Conservation (phyloP, 2,113 vertebrate species). For the Trichechus manatus region DNA sequence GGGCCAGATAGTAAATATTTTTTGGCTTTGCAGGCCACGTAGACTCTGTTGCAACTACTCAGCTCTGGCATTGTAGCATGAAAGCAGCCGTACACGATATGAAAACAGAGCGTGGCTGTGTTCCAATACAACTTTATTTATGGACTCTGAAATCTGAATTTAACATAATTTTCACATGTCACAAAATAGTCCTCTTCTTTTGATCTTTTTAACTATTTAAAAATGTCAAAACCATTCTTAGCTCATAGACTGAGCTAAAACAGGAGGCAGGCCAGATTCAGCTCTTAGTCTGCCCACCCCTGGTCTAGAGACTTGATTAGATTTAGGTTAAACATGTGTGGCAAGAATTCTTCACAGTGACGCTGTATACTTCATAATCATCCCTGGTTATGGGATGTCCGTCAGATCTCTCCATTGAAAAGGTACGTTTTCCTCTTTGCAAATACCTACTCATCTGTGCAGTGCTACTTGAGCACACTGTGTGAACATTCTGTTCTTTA, state of each 20-base stretch:
- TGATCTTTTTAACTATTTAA: conserved; percentile 35
- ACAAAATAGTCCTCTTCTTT: conserved; percentile 8
- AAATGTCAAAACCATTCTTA: conserved; percentile 47
- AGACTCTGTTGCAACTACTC: neutral
- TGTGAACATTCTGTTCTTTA: neutral
- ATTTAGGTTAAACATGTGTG: neutral
- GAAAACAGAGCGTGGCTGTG: neutral
- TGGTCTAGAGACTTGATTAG: neutral
- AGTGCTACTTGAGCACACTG: neutral
- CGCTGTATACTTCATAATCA: neutral
- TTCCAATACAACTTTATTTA: conserved; percentile 46
- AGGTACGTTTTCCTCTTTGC: neutral
- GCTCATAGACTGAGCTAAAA: neutral
- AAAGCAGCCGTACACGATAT: neutral
- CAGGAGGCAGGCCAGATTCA: neutral
- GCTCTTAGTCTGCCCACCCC: neutral
- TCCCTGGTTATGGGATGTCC: neutral
- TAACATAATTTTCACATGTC: conserved; percentile 58
- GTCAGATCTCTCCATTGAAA: neutral
- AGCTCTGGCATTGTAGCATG: neutral
- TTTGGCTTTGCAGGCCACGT: conserved; percentile 45
- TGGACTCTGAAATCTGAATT: conserved; percentile 44
- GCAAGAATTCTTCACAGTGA: neutral
- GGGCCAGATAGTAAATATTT: conserved; percentile 55
- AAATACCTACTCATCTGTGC: neutral